A percentile compares a stretch with the other conserved stretches of the same genome.
phyloP scores from a whole-genome alignment of 1,140 invertebrate genomes.

The Prorops nasuta region DNA sequence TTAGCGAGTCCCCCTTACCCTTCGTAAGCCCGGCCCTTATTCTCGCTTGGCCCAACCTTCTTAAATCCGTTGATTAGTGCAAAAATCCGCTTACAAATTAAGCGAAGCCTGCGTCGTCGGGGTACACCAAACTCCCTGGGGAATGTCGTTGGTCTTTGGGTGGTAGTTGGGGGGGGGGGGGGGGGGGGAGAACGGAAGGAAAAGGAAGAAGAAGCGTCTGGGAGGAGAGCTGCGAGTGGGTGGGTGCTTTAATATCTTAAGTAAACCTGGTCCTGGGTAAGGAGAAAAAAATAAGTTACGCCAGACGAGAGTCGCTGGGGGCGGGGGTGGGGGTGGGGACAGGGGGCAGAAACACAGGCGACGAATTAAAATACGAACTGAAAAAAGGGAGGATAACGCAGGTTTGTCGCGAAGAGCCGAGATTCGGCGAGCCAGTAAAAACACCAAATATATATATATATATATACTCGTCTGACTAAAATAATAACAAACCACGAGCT shows the following conservation, averaged over 20 bases:
- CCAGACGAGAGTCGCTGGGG: slow-evolving; percentile 18
- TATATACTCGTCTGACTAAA: too few relatives aligned
- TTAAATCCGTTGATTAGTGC: slow-evolving; percentile 57
- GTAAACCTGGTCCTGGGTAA: slow-evolving; percentile 41
- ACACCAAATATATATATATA: too few relatives aligned
- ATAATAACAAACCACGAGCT: too few relatives aligned
- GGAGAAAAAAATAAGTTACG: slow-evolving; percentile 28
- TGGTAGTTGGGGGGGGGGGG: not conserved
- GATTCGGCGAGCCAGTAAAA: too few relatives aligned
- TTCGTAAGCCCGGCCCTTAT: slow-evolving; percentile 5
- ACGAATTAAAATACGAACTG: slow-evolving; percentile 48
- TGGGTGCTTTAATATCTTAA: slow-evolving; percentile 56
- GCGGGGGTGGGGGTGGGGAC: slow-evolving; percentile 7
- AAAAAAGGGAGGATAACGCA: slow-evolving; percentile 11
- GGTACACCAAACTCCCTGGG: slow-evolving; percentile 21
- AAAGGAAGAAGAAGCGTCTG: slow-evolving; percentile 22
- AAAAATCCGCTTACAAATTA: slow-evolving; percentile 59
- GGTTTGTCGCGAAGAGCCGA: too few relatives aligned
- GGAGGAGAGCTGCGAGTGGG: slow-evolving; percentile 18
- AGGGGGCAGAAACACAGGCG: slow-evolving; percentile 41
- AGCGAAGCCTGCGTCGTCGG: slow-evolving; percentile 46
- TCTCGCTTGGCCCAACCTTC: slow-evolving; percentile 25
- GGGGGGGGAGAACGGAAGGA: slow-evolving; percentile 17
- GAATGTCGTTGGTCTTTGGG: not conserved
- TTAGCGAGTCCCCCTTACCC: slow-evolving; percentile 18